phyloP scores from a whole-genome alignment of 1,140 invertebrate genomes.

The Ladona fulva region DNA sequence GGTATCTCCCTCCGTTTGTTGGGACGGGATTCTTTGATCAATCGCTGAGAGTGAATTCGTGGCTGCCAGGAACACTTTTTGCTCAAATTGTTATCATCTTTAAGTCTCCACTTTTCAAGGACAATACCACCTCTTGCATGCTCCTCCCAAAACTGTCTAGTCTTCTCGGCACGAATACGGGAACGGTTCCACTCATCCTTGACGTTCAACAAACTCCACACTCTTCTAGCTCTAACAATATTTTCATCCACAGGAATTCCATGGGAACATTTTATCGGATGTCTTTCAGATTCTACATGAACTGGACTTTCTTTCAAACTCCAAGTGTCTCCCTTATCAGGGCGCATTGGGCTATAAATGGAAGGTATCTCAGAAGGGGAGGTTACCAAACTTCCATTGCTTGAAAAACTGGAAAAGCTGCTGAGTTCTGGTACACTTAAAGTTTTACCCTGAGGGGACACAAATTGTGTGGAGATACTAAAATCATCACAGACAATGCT shows the following conservation, averaged over 20 bases:
- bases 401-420: background rate
- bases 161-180: background rate
- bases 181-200: background rate
- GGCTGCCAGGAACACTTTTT: background rate
- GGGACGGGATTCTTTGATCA: constrained; percentile 30
- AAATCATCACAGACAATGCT: background rate
- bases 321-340: background rate
- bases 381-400: background rate
- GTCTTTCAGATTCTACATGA: background rate
- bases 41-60: constrained; percentile 51
- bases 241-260: background rate
- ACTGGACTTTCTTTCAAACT: background rate
- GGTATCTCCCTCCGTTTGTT: background rate
- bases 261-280: background rate
- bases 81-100: background rate
- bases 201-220: background rate
- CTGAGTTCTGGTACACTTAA: background rate
- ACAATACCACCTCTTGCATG: background rate
- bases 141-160: background rate
- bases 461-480: background rate
- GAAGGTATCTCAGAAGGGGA: background rate
- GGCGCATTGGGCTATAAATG: background rate
- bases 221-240: background rate
- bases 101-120: background rate
- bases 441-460: background rate